A percentile compares a stretch with the other conserved stretches of the same genome.
phyloP scores from a whole-genome alignment of 2,113 vertebrate species.

The Anhinga anhinga region DNA sequence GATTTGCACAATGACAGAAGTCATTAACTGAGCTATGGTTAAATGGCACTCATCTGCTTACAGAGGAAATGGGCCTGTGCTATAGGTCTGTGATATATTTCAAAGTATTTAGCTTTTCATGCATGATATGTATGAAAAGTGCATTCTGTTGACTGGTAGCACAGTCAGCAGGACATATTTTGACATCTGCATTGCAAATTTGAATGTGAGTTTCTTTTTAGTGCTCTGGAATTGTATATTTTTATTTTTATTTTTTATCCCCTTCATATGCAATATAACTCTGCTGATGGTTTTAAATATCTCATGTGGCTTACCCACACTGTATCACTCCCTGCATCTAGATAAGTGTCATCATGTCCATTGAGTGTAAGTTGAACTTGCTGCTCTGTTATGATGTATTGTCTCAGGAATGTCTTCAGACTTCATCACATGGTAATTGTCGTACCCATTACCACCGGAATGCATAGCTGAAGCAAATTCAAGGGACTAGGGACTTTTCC shows the following conservation, averaged over 20 bases:
- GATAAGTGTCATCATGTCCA: background rate
- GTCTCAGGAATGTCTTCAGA: background rate
- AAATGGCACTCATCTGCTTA: slow-evolving; percentile 5
- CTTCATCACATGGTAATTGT: fast-evolving
- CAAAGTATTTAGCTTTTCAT: slow-evolving; percentile 11
- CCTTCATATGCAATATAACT: background rate
- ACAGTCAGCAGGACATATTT: background rate
- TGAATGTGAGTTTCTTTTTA: background rate
- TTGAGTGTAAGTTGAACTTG: background rate
- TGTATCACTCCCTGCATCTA: background rate
- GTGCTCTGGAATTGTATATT: background rate
- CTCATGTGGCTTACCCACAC: background rate
- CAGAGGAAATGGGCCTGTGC: background rate
- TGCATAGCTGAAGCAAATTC: background rate
- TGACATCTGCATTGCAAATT: slow-evolving; percentile 1
- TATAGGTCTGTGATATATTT: background rate
- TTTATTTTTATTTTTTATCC: fast-evolving
- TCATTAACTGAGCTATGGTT: slow-evolving; percentile 27
- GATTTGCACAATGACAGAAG: slow-evolving; percentile 38
- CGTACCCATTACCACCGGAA: fast-evolving
- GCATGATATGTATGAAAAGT: background rate
- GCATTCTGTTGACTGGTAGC: background rate
- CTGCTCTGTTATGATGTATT: background rate
- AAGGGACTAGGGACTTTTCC: background rate
- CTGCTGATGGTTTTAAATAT: background rate